Percentiles rank a stretch among this genome's conserved stretches.
These are phyloP conservation scores for Brachionus asplanchnoidis DNA, from an alignment of 1,140 invertebrate genomes.

Conservation along the genomic window DNA sequence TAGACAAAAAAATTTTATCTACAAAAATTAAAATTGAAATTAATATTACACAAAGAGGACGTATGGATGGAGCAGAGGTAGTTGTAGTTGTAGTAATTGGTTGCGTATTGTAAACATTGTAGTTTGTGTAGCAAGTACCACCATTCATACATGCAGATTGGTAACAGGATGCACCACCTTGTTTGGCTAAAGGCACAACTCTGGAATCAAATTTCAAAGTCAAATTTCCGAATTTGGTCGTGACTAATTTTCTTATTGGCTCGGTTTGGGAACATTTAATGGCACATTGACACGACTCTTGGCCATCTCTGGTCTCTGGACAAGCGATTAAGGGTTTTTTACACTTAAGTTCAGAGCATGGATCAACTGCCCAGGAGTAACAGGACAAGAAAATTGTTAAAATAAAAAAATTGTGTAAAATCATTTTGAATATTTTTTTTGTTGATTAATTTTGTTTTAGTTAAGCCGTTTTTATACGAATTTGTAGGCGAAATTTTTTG, in stretches of 20 bases:
- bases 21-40: not conserved
- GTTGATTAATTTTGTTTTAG: not conserved
- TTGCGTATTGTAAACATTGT: not conserved
- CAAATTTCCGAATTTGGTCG: slow-evolving; percentile 17
- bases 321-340: not conserved
- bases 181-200: slow-evolving; percentile 28
- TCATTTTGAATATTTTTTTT: not conserved
- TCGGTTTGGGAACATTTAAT: not conserved
- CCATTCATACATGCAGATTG: slow-evolving; percentile 38
- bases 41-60: not conserved
- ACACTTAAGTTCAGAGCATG: not conserved
- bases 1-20: not conserved
- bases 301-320: not conserved
- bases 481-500: not conserved
- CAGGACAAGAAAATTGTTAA: not conserved
- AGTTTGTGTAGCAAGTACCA: slow-evolving; percentile 38
- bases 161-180: slow-evolving; percentile 25
- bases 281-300: not conserved
- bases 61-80: not conserved
- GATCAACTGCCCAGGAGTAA: not conserved
- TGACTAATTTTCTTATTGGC: not conserved
- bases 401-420: not conserved
- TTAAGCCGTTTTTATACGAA: not conserved
- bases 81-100: slow-evolving; percentile 31
- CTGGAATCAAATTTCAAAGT: slow-evolving; percentile 9